phyloP scores from a whole-genome alignment of 2,113 vertebrate genomes.

The Gnathonemus longibarbis region DNA sequence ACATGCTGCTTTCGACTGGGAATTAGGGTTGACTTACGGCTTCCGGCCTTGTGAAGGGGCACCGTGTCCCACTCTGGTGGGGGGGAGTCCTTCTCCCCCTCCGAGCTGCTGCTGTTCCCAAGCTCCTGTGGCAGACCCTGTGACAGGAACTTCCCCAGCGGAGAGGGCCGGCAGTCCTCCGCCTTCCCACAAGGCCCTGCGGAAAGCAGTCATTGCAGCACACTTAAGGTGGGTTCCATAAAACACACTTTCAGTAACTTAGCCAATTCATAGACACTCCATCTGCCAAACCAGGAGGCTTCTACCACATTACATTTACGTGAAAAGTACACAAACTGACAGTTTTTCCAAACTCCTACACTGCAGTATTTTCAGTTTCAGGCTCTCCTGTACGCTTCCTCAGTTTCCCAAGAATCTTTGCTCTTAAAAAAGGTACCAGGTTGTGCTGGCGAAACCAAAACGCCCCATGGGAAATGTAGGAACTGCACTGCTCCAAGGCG shows the following conservation, averaged over 20 bases:
- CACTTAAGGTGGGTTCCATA: too few relatives aligned
- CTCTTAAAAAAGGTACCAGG: neutral
- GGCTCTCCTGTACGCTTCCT: neutral
- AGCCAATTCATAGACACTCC: neutral
- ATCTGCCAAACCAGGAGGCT: neutral
- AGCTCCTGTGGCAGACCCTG: constrained; percentile 69
- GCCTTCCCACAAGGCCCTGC: constrained; percentile 53
- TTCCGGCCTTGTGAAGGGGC: constrained; percentile 71
- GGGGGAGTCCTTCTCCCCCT: constrained; percentile 91
- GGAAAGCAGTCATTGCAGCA: neutral
- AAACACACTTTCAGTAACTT: neutral
- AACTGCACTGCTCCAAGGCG: neutral
- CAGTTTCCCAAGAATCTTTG: neutral
- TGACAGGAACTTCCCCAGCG: constrained; percentile 72
- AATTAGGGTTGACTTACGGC: constrained; percentile 63
- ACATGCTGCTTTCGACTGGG: neutral
- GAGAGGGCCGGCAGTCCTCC: constrained; percentile 71
- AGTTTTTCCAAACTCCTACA: neutral
- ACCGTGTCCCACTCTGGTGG: constrained; percentile 89
- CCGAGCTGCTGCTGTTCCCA: constrained; percentile 90
- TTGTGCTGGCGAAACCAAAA: neutral
- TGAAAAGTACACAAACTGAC: neutral
- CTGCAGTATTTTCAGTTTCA: neutral
- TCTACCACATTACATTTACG: neutral
- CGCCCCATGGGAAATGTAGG: neutral